These are phyloP conservation scores for Magallana nippona DNA, from an alignment of 2,888 invertebrate species.

Conservation along the genomic window DNA sequence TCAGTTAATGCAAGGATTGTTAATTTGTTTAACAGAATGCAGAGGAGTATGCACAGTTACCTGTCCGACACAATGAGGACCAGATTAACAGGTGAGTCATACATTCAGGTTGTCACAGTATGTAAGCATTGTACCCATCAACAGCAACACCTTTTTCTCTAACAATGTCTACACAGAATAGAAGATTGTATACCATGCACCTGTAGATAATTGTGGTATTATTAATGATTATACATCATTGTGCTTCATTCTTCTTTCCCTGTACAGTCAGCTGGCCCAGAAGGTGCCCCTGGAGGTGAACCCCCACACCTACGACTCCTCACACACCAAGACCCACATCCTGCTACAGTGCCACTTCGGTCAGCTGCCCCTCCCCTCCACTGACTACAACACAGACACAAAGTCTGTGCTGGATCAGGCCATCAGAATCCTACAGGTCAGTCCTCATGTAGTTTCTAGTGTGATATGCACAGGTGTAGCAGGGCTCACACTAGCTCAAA, in stretches of 20 bases:
- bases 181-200: too few relatives aligned
- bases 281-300: constrained; percentile 88
- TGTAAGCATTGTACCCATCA: too few relatives aligned
- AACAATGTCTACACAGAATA: too few relatives aligned
- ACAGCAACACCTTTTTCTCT: too few relatives aligned
- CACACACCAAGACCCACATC: constrained; percentile 95
- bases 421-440: constrained; percentile 91
- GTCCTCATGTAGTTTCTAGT: background rate
- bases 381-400: constrained; percentile 97
- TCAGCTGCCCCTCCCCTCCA: constrained; percentile 86
- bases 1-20: background rate
- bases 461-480: too few relatives aligned
- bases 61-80: constrained; percentile 99
- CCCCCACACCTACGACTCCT: constrained; percentile 89
- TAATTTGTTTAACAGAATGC: constrained; percentile 83
- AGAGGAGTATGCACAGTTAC: constrained; percentile 93
- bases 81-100: constrained; percentile 88
- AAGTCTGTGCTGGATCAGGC: constrained; percentile 98
- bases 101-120: background rate
- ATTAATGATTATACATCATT: background rate
- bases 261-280: constrained; percentile 88
- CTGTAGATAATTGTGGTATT: too few relatives aligned
- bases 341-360: constrained; percentile 96
- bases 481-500: too few relatives aligned
- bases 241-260: constrained; percentile 1